Evolutionary conservation across 2,888 invertebrate genomes (phyloP), one percentile per base, ranked within the genome.

Genomic region (Ferrisia virgata): DNA sequence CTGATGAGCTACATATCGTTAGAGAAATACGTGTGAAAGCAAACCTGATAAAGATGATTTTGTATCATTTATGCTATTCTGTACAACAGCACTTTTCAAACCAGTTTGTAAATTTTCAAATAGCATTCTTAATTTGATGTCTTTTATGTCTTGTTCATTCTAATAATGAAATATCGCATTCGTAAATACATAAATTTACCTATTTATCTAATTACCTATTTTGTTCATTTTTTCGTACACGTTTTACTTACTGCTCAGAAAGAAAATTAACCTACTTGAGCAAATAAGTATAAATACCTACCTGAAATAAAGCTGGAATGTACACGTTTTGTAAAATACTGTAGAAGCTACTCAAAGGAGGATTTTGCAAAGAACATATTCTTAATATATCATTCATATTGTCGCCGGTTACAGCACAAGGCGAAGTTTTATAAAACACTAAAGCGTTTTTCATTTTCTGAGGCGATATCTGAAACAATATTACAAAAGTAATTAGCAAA

Each of bases 371-470:
- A 0, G 92, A 91, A 3, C 92, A 91, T 6, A 93, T 90, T 87
- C 91, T 91, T 64, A 93, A 88, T 85, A 90, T 89, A 28, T 88
- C 88, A 85, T 91, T 89, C 80, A 92, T 88, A 87, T 92, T 92
- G 72, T 92, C 91, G 11, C 90, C 90, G 13, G 91, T 91, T 76
- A 93, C 90, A 11, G 90, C 89, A 22, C 89, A 89, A n/a, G 92
- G 91, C 85, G 89, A 88, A 8, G 89, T 89, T 89, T 93, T 93
- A 88, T 91, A 92, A 88, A 93, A 93, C 3, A 93, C 90, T 0
- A 92, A 64, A 1, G 83, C 31, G 36, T 76, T 83, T 72, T 83
- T 36, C 47, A 33, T 33, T 53, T 33, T 80, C 31, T 53, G 28
- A 28, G 31, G 18, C 9, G 80, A 28, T 25, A 80, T 80, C 80